Percentiles rank a stretch among this genome's conserved stretches.
Evolutionary conservation across 2,797 vertebrate genomes (phyloP).

Genomic region (Champsocephalus esox): DNA sequence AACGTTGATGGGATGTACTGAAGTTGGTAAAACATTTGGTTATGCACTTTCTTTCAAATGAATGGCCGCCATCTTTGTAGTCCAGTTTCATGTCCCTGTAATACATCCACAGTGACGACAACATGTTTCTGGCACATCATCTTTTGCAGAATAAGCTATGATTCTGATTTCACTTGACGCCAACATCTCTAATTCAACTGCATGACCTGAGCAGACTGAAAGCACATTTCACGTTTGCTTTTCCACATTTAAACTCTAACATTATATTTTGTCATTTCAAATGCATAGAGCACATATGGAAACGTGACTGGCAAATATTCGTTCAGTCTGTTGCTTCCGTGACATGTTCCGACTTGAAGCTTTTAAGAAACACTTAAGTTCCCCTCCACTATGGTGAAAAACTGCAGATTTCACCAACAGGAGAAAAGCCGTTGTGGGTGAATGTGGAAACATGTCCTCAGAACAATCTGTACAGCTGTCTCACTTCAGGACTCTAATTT

Average conservation of each 20-base stretch:
- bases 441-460: constrained; percentile 46
- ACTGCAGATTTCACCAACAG: constrained; percentile 30
- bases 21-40: too few species aligned
- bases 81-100: neutral
- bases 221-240: constrained; percentile 4
- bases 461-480: constrained; percentile 32
- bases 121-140: neutral
- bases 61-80: neutral
- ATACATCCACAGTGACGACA: neutral
- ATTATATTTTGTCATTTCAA: constrained; percentile 20
- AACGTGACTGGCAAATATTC: neutral
- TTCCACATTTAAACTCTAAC: constrained; percentile 22
- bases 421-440: constrained; percentile 18
- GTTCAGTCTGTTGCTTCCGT: neutral
- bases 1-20: too few species aligned
- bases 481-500: constrained; percentile 54
- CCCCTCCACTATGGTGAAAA: constrained; percentile 7
- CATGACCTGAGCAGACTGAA: constrained; percentile 23
- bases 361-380: constrained; percentile 16
- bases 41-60: neutral
- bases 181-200: neutral
- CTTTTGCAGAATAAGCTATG: constrained; percentile 21
- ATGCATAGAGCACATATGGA: neutral
- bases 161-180: neutral
- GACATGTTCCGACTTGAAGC: neutral